These are phyloP conservation scores for Beaufortia kweichowensis DNA, from an alignment of 2,113 vertebrate genomes.

Conservation along the genomic window DNA sequence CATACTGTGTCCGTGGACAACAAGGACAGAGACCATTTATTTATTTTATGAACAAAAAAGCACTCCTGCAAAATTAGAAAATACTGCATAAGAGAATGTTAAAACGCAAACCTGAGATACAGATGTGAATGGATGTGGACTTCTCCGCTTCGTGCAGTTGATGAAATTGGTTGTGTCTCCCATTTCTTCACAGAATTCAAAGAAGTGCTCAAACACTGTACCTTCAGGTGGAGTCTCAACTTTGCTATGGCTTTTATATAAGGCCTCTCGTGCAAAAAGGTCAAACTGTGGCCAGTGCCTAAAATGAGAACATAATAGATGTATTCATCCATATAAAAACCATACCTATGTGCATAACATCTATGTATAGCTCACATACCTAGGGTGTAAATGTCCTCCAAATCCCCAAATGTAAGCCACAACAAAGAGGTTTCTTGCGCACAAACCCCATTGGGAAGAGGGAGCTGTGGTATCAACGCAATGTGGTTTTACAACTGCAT, in stretches of 20 bases:
- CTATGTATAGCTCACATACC: slow-evolving; percentile 64
- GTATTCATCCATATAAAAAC: background rate
- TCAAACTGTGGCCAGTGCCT: slow-evolving; percentile 79
- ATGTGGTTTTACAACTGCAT: slow-evolving; percentile 6
- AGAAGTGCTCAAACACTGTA: slow-evolving; percentile 78
- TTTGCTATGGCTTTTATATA: slow-evolving; percentile 65
- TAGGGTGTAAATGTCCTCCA: slow-evolving; percentile 77
- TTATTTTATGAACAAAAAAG: background rate
- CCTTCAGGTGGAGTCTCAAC: slow-evolving; percentile 67
- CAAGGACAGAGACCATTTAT: background rate
- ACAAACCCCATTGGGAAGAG: slow-evolving; percentile 42
- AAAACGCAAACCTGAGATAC: slow-evolving; percentile 74
- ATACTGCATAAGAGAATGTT: background rate
- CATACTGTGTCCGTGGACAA: slow-evolving; percentile 65
- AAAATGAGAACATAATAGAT: slow-evolving; percentile 37
- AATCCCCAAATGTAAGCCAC: slow-evolving; percentile 85
- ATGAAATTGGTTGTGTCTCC: slow-evolving; percentile 37
- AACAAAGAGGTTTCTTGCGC: slow-evolving; percentile 74
- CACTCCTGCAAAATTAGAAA: background rate
- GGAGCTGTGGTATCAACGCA: slow-evolving; percentile 24
- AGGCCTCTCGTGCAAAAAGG: slow-evolving; percentile 64
- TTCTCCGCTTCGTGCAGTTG: slow-evolving; percentile 53
- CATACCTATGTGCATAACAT: background rate
- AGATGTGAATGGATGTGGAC: slow-evolving; percentile 48
- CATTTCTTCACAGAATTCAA: slow-evolving; percentile 63